phyloP scores from a whole-genome alignment of 2,888 invertebrate genomes.

The Oasisia sp. region DNA sequence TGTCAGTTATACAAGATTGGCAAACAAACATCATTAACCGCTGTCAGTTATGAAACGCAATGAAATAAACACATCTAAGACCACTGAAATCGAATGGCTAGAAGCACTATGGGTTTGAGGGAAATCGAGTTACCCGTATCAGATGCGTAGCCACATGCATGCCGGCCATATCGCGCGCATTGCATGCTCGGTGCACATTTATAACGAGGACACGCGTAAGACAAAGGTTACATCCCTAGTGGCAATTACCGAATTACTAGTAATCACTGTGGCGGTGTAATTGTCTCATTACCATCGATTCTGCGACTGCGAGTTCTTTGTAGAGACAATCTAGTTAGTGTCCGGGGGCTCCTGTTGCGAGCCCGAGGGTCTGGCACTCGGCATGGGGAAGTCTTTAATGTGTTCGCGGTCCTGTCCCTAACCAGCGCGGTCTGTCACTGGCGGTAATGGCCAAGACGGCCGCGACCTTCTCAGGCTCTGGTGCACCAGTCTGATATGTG shows the following conservation, averaged over 20 bases:
- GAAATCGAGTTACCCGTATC: background rate
- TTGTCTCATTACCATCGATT: conserved; percentile 12
- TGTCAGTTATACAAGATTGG: background rate
- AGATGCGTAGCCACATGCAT: background rate
- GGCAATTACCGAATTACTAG: conserved; percentile 3
- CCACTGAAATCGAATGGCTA: background rate
- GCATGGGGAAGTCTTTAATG: background rate
- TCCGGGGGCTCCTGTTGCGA: background rate
- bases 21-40: conserved; percentile 9
- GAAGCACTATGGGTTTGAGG: background rate
- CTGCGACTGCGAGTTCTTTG: background rate
- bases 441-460: background rate
- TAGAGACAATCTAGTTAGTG: conserved; percentile 6
- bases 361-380: background rate
- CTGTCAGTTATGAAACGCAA: background rate
- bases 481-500: background rate
- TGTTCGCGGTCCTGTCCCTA: background rate
- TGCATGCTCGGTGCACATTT: background rate
- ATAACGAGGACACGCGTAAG: background rate
- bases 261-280: background rate
- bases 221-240: background rate
- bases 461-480: background rate
- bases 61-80: conserved; percentile 9
- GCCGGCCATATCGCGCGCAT: background rate
- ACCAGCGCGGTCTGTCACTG: background rate